Conservation (phyloP, 2,113 vertebrate genomes). For the Panthera tigris region DNA sequence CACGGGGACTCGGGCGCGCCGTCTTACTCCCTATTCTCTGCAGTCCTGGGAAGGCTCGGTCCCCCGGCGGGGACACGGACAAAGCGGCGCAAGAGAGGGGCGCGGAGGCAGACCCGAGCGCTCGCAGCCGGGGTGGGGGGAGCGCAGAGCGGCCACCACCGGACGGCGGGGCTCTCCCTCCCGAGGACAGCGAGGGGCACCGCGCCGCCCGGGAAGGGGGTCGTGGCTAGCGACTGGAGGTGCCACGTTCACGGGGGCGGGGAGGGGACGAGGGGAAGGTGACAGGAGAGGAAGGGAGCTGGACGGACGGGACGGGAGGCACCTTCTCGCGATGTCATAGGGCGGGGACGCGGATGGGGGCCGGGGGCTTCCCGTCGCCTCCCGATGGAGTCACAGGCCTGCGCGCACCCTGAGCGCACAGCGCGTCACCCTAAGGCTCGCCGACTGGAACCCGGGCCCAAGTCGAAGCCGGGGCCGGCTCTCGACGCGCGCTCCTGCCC, state of each 20-base stretch:
- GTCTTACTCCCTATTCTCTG: neutral
- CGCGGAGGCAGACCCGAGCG: no score
- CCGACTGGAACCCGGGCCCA: no score
- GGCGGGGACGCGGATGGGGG: no score
- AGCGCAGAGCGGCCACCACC: neutral
- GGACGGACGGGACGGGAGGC: neutral
- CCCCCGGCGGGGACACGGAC: neutral
- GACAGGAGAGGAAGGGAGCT: neutral
- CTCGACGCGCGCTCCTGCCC: neutral
- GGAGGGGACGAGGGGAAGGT: neutral
- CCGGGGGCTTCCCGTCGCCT: neutral
- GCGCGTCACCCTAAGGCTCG: neutral
- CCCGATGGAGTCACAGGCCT: neutral
- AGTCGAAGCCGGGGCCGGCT: neutral
- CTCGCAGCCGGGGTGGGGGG: accelerated
- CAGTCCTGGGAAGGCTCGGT: neutral
- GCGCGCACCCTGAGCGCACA: neutral
- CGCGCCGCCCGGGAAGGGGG: neutral
- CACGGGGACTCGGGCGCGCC: no score
- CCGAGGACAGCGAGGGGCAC: neutral
- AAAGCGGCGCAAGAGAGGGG: no score
- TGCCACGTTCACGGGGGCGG: neutral
- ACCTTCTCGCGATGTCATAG: neutral
- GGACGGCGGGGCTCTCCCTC: neutral
- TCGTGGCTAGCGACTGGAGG: no score